Percentiles rank a stretch among this genome's conserved stretches.
These are phyloP conservation scores for Paradisaea rubra DNA, from an alignment of 2,113 vertebrate genomes.

Conservation along the genomic window DNA sequence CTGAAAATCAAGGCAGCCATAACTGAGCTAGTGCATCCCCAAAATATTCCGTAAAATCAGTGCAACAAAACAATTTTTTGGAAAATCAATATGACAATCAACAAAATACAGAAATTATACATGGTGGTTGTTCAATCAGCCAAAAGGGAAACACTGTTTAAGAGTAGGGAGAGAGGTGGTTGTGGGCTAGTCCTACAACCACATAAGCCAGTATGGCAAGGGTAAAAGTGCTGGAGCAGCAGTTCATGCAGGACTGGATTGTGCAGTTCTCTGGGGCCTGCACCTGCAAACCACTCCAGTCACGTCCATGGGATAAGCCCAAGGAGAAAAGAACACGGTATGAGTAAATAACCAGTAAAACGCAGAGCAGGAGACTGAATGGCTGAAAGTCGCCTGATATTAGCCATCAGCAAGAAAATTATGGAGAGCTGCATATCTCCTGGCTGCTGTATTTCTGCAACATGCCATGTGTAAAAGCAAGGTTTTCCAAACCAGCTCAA, in stretches of 20 bases:
- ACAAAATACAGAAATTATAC: neutral
- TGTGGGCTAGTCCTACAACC: neutral
- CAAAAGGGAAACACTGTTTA: neutral
- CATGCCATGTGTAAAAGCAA: neutral
- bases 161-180: neutral
- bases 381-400: neutral
- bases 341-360: neutral
- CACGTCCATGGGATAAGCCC: neutral
- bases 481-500: neutral
- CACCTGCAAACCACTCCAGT: neutral
- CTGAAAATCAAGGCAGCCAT: neutral
- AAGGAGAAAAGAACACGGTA: neutral
- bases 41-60: neutral
- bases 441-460: neutral
- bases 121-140: neutral
- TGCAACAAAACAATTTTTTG: neutral
- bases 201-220: neutral
- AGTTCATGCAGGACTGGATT: neutral
- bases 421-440: neutral
- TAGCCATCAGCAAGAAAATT: neutral
- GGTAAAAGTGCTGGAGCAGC: neutral
- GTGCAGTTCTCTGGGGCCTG: neutral
- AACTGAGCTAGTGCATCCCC: neutral
- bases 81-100: neutral
- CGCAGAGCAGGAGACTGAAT: neutral